phyloP scores from a whole-genome alignment of 2,888 invertebrate genomes.

The Philhelius pedissequus region DNA sequence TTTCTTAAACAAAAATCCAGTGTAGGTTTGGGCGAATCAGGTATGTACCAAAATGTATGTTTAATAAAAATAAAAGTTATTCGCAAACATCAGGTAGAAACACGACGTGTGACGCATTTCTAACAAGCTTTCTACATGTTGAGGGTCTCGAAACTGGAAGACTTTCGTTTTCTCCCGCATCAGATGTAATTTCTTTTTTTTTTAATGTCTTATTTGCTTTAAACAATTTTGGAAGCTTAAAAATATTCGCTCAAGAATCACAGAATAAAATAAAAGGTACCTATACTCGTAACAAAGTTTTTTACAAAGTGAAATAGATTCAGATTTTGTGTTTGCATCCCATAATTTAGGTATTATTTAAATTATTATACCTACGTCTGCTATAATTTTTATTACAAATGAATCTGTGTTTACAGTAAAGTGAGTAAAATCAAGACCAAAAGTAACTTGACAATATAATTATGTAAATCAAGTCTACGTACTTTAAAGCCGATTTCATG shows the following conservation, averaged over 20 bases:
- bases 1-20: not conserved
- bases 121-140: slow-evolving; percentile 26
- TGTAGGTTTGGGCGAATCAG: not conserved
- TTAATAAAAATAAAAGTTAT: not conserved
- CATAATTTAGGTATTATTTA: not conserved
- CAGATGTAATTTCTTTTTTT: slow-evolving; percentile 42
- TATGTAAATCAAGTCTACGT: not conserved
- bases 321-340: not conserved
- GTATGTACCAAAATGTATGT: no score
- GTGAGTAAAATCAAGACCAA: not conserved
- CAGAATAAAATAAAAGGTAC: not conserved
- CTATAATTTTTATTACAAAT: not conserved
- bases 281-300: not conserved
- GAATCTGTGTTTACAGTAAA: slow-evolving; percentile 1
- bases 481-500: slow-evolving; percentile 14
- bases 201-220: not conserved
- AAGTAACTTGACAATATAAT: not conserved
- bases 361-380: not conserved
- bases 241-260: slow-evolving; percentile 11
- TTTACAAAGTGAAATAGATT: not conserved
- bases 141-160: not conserved
- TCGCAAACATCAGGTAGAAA: slow-evolving; percentile 27
- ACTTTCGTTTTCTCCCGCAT: slow-evolving; percentile 51
- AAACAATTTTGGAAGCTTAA: slow-evolving; percentile 22
- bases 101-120: slow-evolving; percentile 33